These are phyloP conservation scores for Bombus turneri DNA, from an alignment of 1,140 invertebrate species.

Conservation along the genomic window DNA sequence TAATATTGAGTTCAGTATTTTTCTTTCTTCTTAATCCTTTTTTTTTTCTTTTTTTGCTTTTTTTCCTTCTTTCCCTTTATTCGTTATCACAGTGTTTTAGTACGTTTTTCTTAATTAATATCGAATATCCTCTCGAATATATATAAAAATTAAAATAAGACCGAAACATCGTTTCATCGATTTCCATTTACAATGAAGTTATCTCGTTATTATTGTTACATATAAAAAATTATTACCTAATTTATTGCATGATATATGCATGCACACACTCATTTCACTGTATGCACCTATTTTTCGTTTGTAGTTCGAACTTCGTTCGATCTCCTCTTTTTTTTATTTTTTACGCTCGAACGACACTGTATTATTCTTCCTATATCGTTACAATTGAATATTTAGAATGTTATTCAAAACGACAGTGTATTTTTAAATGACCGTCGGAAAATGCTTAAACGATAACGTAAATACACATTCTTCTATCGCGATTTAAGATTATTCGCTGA, in stretches of 20 bases:
- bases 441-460: conserved; percentile 12
- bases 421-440: neutral
- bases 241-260: conserved; percentile 49
- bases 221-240: conserved; percentile 43
- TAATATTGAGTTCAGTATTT: conserved; percentile 8
- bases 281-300: neutral
- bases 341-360: neutral
- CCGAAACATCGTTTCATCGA: conserved; percentile 26
- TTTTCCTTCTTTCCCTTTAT: neutral
- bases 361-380: neutral
- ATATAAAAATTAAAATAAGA: conserved; percentile 38
- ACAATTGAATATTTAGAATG: neutral
- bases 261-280: conserved; percentile 25
- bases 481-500: neutral
- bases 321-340: neutral
- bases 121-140: conserved; percentile 42
- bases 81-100: conserved; percentile 61
- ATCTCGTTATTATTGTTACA: conserved; percentile 42
- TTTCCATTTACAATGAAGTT: conserved; percentile 21
- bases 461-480: neutral
- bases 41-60: neutral
- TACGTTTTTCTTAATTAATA: conserved; percentile 34
- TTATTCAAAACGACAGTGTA: neutral
- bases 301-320: neutral
- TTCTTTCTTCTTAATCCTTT: neutral